These are phyloP conservation scores for Cotesia chilonis DNA, from an alignment of 1,140 invertebrate species.

Conservation along the genomic window DNA sequence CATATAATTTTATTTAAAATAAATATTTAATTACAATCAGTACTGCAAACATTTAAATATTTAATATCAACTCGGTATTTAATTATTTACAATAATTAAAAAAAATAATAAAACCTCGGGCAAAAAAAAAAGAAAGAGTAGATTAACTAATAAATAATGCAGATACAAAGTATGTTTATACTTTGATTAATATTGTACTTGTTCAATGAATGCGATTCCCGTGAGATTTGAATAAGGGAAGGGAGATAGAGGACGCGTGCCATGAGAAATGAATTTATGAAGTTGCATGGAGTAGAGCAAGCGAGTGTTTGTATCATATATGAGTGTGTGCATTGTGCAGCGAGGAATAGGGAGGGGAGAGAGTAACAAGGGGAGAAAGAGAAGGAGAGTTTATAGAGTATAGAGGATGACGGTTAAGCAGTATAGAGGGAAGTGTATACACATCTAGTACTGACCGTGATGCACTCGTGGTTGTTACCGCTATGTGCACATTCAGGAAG, in stretches of 20 bases:
- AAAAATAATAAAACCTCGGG: too few relatives aligned
- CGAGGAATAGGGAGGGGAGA: too few relatives aligned
- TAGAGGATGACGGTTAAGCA: constrained; percentile 6
- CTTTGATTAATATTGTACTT: constrained; percentile 7
- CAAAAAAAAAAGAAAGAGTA: too few relatives aligned
- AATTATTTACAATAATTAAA: too few relatives aligned
- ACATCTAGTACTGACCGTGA: constrained; percentile 12
- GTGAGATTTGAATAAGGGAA: neutral
- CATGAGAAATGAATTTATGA: constrained; percentile 24
- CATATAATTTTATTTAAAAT: too few relatives aligned
- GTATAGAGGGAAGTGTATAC: neutral
- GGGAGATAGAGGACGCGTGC: constrained; percentile 18
- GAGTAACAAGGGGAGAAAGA: too few relatives aligned
- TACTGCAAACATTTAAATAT: too few relatives aligned
- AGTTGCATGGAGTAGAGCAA: neutral
- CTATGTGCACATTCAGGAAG: constrained; percentile 17
- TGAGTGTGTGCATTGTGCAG: constrained; percentile 1
- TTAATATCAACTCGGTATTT: too few relatives aligned
- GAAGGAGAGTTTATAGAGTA: constrained; percentile 4
- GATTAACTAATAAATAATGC: too few relatives aligned
- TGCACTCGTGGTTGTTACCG: constrained; percentile 16
- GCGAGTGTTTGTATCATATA: constrained; percentile 20
- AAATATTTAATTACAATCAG: too few relatives aligned
- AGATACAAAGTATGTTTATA: neutral
- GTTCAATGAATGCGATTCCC: constrained; percentile 1